These are phyloP conservation scores for Teleopsis dalmanni DNA, from an alignment of 1,140 invertebrate species.

Conservation along the genomic window DNA sequence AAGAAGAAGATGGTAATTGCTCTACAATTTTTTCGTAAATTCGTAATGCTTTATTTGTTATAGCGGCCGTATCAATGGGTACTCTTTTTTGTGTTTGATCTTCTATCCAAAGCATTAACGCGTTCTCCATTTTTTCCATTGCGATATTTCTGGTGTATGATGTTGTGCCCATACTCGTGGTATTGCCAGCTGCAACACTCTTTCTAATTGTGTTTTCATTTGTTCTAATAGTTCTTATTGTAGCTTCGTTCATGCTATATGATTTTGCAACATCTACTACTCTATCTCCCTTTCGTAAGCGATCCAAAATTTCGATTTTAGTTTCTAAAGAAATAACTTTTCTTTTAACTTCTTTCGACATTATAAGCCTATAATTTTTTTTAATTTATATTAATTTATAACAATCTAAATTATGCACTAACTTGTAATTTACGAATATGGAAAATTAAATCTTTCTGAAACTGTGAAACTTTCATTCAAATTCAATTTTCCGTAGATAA, in stretches of 20 bases:
- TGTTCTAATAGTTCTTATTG: slow-evolving; percentile 8
- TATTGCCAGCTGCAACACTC: neutral
- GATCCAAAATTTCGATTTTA: slow-evolving; percentile 7
- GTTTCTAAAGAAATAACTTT: too few species aligned
- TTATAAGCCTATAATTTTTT: too few species aligned
- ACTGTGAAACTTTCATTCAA: too few species aligned
- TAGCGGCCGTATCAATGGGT: neutral
- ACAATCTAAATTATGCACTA: too few species aligned
- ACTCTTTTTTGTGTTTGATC: neutral
- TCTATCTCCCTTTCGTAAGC: neutral
- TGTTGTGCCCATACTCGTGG: neutral
- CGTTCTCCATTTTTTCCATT: slow-evolving; percentile 6
- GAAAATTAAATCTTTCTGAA: too few species aligned
- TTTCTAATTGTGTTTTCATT: slow-evolving; percentile 6
- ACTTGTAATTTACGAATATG: too few species aligned
- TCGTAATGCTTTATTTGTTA: neutral
- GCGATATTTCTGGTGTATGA: neutral
- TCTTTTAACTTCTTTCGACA: too few species aligned
- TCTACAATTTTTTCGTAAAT: neutral
- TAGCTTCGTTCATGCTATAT: slow-evolving; percentile 3
- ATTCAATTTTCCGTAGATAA: too few species aligned
- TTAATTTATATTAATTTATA: too few species aligned
- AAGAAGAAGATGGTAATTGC: neutral
- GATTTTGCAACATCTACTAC: neutral
- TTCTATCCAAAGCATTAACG: slow-evolving; percentile 3